A percentile compares a stretch with the other conserved stretches of the same genome.
phyloP scores from a whole-genome alignment of 2,797 vertebrate genomes.

The Heteromormyrus szaboi region DNA sequence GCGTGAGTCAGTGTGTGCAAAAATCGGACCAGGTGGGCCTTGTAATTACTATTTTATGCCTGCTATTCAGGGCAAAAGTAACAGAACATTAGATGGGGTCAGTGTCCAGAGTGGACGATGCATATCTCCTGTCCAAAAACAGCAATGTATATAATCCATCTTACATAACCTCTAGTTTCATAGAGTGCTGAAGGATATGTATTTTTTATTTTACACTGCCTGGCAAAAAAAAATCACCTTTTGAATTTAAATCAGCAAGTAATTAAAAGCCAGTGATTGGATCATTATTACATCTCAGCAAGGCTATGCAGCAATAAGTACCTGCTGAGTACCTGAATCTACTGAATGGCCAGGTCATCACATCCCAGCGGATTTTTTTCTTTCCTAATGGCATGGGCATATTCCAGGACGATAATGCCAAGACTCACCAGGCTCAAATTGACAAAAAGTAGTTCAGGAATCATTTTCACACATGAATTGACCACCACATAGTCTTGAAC shows the following conservation, averaged over 20 bases:
- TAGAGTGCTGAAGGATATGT: background rate
- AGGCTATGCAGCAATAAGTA: background rate
- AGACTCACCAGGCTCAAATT: background rate
- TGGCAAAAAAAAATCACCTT: background rate
- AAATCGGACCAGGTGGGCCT: conserved; percentile 58
- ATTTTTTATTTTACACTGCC: background rate
- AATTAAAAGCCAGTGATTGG: background rate
- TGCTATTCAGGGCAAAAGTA: conserved; percentile 54
- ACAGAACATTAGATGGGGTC: conserved; percentile 36
- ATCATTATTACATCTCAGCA: background rate
- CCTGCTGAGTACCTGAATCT: background rate
- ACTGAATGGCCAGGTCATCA: background rate
- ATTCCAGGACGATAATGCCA: background rate
- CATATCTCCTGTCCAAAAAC: background rate
- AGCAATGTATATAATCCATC: background rate
- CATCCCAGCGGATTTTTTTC: background rate
- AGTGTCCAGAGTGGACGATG: background rate
- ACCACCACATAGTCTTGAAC: background rate
- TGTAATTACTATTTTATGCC: conserved; percentile 63
- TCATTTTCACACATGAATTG: background rate
- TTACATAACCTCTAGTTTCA: background rate
- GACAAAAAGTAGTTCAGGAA: background rate
- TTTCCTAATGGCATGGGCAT: background rate
- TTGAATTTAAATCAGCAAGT: background rate
- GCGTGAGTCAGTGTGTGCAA: conserved; percentile 57